phyloP scores from a whole-genome alignment of 2,888 invertebrate species.

The Epsilonema sp. region DNA sequence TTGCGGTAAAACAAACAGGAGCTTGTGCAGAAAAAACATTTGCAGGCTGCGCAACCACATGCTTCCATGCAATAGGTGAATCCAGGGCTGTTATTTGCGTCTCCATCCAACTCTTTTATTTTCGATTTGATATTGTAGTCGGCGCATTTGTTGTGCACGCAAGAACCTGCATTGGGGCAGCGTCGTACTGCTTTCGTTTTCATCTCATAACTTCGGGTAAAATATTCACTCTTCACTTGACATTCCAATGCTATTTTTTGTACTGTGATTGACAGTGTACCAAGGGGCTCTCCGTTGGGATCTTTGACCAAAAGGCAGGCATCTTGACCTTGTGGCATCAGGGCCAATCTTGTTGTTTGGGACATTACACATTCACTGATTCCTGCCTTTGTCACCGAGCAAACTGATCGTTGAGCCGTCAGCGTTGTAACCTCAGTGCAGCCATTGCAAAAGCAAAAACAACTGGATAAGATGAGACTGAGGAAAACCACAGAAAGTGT shows the following conservation, averaged over 20 bases:
- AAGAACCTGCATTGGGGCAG: background rate
- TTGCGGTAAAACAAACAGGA: background rate
- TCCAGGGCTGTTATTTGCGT: background rate
- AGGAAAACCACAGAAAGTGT: no score
- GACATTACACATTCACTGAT: background rate
- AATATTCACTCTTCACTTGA: background rate
- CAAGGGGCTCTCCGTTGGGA: background rate
- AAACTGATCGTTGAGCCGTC: background rate
- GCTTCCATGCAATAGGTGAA: background rate
- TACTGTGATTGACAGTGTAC: background rate
- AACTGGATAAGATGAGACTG: background rate
- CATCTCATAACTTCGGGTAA: background rate
- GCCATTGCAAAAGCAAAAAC: no score
- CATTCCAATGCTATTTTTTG: background rate
- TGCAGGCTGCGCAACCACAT: conserved; percentile 1
- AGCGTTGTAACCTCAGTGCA: conserved; percentile 1
- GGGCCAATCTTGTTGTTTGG: background rate
- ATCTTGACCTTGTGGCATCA: background rate
- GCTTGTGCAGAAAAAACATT: background rate
- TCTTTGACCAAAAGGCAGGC: conserved; percentile 1
- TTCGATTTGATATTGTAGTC: background rate
- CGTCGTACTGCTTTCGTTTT: background rate
- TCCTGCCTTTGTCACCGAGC: background rate
- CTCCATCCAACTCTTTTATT: background rate
- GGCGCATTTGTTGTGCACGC: background rate